Base-by-base conservation (phyloP, 2,888 invertebrate genomes). In the Salpingus planirostris region DNA sequence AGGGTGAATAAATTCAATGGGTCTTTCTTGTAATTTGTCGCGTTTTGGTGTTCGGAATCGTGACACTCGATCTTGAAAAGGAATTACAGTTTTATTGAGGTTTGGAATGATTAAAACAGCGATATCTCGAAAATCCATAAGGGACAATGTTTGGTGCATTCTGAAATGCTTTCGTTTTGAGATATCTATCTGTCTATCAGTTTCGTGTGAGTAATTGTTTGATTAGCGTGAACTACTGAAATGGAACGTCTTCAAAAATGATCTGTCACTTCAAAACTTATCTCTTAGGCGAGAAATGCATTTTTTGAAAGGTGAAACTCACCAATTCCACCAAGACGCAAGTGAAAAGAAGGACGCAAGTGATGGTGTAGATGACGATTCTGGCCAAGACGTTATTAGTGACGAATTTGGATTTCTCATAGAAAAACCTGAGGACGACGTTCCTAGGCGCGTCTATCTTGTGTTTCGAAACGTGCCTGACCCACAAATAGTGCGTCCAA, bases 401-500 rank as follows among this genome's bases (percentile, higher is more conserved):
- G 27, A 86, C 71, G 21, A 52, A 55, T 15, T 71, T 63, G 1
- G 83, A 82, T 14, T 71, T 60, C 27, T 73, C 71, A 47, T 77
- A 84, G 13, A 83, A 59, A 29, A 67, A 65, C 24, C 69, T 64
- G 2, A 81, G 51, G 5, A 71, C 2, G 3, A 3, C 24, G 40
- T 71, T 72, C 18, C 62, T 63, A 0, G 82, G 81, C 38, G 71
- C 69, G n/a, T 71, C 61, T 10, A 71, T 67, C 43, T 67, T 65
- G 1, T 61, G 64, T 67, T 43, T 44, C 3, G 45, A 38, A 6
- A 46, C 22, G 38, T 47, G 54, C 36, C 36, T 67, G 38, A 69
- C 69, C 82, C 83, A 85, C 1, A 80, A 51, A 46, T 80, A 80
- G 51, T 83, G 78, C 38, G 80, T 79, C 88, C 88, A 88, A 1